phyloP scores from a whole-genome alignment of 2,113 vertebrate genomes.

The Hippopotamus amphibius region DNA sequence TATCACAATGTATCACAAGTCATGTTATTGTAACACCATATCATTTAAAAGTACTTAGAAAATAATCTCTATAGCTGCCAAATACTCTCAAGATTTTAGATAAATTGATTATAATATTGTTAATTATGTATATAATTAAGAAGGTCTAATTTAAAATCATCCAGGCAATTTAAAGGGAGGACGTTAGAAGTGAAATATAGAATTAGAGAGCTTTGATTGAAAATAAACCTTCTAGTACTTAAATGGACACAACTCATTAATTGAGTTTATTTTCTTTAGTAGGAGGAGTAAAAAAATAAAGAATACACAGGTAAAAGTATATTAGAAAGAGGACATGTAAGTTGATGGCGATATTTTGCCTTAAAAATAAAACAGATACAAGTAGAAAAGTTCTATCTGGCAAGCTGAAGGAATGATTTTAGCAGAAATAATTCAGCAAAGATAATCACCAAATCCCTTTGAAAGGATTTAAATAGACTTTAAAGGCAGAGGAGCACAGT shows the following conservation, averaged over 20 bases:
- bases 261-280: background rate
- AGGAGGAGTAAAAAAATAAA: background rate
- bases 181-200: background rate
- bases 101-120: background rate
- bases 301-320: background rate
- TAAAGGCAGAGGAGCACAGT: background rate
- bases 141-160: background rate
- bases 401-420: constrained; percentile 12
- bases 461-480: constrained; percentile 63
- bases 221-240: background rate
- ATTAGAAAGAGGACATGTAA: background rate
- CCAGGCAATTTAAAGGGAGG: background rate
- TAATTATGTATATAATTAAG: background rate
- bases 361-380: background rate
- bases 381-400: background rate
- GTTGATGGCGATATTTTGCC: background rate
- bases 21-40: background rate
- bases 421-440: constrained; percentile 36
- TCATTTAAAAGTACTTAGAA: background rate
- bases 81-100: background rate
- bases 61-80: background rate
- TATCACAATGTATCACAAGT: background rate
- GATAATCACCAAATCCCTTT: constrained; percentile 60
- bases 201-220: background rate
- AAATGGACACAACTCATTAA: background rate